phyloP scores from a whole-genome alignment of 2,888 invertebrate genomes.

The Molanna angustata region DNA sequence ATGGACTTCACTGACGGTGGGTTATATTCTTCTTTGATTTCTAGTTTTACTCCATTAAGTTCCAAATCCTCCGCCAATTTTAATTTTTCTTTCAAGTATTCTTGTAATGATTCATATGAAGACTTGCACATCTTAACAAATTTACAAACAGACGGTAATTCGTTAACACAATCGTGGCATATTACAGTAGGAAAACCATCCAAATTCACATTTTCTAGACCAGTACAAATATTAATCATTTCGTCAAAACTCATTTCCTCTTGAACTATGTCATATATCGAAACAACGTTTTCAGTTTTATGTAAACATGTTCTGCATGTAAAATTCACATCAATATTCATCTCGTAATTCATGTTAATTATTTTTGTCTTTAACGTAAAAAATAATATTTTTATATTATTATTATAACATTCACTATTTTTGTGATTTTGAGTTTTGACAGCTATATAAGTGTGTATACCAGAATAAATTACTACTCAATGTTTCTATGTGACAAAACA shows the following conservation, averaged over 20 bases:
- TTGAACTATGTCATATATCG: conserved; percentile 12
- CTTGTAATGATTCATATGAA: conserved; percentile 10
- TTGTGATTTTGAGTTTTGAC: too few species aligned
- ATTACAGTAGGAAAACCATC: conserved; percentile 10
- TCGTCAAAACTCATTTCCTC: conserved; percentile 10
- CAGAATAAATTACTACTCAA: too few species aligned
- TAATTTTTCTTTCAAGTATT: conserved; percentile 3
- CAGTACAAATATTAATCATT: conserved; percentile 13
- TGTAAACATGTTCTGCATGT: conserved; percentile 18
- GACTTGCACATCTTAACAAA: conserved; percentile 19
- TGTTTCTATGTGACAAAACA: too few species aligned
- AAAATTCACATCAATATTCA: conserved; percentile 2
- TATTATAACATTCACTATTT: too few species aligned
- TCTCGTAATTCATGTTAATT: too few species aligned
- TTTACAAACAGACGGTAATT: conserved; percentile 17
- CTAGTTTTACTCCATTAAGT: conserved; percentile 3
- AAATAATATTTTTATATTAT: too few species aligned
- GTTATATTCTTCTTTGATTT: conserved; percentile 16
- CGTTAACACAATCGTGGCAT: conserved; percentile 10
- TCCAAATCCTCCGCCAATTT: neutral
- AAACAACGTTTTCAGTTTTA: conserved; percentile 3
- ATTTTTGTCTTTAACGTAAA: too few species aligned
- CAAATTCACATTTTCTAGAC: neutral
- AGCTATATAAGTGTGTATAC: too few species aligned
- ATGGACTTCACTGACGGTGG: conserved; percentile 8